phyloP scores from a whole-genome alignment of 2,888 invertebrate species.

The Leptinotarsa rubiginosa region DNA sequence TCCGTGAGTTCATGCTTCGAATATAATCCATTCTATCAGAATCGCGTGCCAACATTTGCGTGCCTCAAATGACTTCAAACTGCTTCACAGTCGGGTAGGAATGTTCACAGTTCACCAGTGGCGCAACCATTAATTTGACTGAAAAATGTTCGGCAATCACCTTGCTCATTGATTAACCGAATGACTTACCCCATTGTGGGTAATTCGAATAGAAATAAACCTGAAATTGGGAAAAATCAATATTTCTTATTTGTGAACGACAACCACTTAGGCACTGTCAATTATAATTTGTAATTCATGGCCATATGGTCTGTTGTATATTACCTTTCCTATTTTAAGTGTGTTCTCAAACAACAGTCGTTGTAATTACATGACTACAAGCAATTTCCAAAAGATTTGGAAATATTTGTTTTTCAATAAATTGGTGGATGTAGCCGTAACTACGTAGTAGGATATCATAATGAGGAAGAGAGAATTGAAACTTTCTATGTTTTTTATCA shows the following conservation, averaged over 20 bases:
- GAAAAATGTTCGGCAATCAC: conserved; percentile 19
- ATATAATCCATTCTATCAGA: conserved; percentile 47
- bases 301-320: not conserved
- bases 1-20: conserved; percentile 35
- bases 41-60: conserved; percentile 57
- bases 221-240: not conserved
- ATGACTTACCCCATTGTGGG: conserved; percentile 6
- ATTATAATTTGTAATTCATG: not conserved
- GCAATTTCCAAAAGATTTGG: too few relatives aligned
- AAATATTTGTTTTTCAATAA: too few relatives aligned
- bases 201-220: not conserved
- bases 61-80: conserved; percentile 55
- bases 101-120: conserved; percentile 45
- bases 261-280: not conserved
- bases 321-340: too few relatives aligned
- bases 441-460: too few relatives aligned
- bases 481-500: too few relatives aligned
- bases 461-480: too few relatives aligned
- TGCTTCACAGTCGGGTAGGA: conserved; percentile 52
- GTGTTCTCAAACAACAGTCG: too few relatives aligned
- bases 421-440: too few relatives aligned
- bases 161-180: conserved; percentile 14
- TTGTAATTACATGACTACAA: too few relatives aligned
- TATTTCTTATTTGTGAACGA: not conserved
- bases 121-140: conserved; percentile 34